These are phyloP conservation scores for Cynopterus sphinx DNA, from an alignment of 2,797 vertebrate species.

Conservation along the genomic window DNA sequence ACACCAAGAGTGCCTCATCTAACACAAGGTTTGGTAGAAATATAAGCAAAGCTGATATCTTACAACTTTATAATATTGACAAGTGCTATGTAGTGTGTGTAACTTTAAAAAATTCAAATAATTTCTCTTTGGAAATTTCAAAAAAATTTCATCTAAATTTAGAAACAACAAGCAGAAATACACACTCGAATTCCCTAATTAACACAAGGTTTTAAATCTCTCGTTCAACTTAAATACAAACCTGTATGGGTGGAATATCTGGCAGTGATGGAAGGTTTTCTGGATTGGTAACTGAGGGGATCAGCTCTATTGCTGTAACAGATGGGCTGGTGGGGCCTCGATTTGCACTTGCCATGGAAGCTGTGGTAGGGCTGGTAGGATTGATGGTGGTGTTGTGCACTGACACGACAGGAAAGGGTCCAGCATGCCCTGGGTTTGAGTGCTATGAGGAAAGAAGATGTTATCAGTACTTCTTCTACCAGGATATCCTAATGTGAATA, in stretches of 20 bases:
- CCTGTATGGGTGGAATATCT: slow-evolving; percentile 99
- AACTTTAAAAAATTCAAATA: slow-evolving; percentile 3
- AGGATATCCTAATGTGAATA: background rate
- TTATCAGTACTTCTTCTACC: background rate
- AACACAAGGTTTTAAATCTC: background rate
- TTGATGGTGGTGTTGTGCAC: slow-evolving; percentile 95
- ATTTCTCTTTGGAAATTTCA: background rate
- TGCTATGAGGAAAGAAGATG: slow-evolving; percentile 88
- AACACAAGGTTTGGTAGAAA: background rate
- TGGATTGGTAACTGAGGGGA: slow-evolving; percentile 98
- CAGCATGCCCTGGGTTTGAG: slow-evolving; percentile 98
- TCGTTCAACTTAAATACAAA: slow-evolving; percentile 78
- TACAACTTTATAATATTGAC: background rate
- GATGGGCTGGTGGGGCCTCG: slow-evolving; percentile 96
- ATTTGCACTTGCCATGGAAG: slow-evolving; percentile 96
- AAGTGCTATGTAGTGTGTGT: background rate
- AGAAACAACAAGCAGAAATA: background rate
- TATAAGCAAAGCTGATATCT: background rate
- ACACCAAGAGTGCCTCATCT: background rate
- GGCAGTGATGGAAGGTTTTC: slow-evolving; percentile 98
- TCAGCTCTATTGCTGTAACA: slow-evolving; percentile 95
- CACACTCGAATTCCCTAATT: background rate
- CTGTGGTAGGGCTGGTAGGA: slow-evolving; percentile 97
- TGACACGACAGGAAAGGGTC: slow-evolving; percentile 97
- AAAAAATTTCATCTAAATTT: background rate